These are phyloP conservation scores for Sus scrofa DNA, from an alignment of 2,113 vertebrate genomes.

Conservation along the genomic window DNA sequence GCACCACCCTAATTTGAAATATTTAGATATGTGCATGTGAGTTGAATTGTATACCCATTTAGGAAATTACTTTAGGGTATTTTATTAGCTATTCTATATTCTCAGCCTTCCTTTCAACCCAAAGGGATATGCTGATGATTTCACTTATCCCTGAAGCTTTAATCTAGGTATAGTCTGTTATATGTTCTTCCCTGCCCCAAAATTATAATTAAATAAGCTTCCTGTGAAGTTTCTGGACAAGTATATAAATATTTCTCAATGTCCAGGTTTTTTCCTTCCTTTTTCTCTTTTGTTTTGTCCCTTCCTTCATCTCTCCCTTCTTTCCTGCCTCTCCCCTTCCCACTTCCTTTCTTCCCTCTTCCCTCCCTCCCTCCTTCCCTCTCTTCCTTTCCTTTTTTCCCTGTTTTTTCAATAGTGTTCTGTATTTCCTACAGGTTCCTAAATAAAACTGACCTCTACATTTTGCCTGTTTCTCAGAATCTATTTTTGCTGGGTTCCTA, in stretches of 20 bases:
- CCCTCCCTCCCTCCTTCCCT: too few relatives aligned
- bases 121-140: not conserved
- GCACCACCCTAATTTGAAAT: not conserved
- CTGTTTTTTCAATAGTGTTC: not conserved
- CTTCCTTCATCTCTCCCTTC: not conserved
- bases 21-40: not conserved
- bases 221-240: not conserved
- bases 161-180: not conserved
- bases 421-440: not conserved
- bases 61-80: not conserved
- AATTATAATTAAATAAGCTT: not conserved
- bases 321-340: too few relatives aligned
- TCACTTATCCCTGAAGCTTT: not conserved
- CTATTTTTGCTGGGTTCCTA: not conserved
- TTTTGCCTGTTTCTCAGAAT: not conserved
- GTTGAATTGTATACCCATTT: not conserved
- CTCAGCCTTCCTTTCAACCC: not conserved
- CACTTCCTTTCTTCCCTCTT: not conserved
- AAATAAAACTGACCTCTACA: not conserved
- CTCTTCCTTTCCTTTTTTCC: not conserved
- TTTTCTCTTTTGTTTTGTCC: not conserved
- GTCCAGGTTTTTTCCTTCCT: not conserved
- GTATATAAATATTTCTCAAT: not conserved
- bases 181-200: not conserved
- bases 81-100: not conserved